Base-by-base conservation (phyloP, 2,888 invertebrate species). In the Frankliniella fusca region DNA sequence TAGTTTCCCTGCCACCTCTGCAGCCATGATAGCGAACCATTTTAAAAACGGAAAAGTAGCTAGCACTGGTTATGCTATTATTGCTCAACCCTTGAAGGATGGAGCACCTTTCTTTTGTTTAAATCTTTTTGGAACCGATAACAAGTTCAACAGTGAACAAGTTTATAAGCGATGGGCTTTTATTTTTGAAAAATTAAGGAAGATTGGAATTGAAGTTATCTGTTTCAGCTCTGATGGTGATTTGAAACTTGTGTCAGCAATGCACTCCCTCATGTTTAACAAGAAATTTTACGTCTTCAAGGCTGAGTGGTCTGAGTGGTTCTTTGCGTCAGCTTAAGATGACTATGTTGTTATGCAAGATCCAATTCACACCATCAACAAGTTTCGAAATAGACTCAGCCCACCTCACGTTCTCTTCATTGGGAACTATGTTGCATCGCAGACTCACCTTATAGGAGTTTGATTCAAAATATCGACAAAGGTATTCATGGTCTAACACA, bases 201-300 rank as follows among this genome's bases (percentile, higher is more conserved):
- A 65, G 65, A 65, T 65, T 65, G 65, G 20, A 18, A 61, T 86
- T 81, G 82, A 48, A 80, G 84, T 85, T 50, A 11, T 84, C 12
- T 85, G 85, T 28, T 83, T 85, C 80, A 85, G 85, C 23, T 84
- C 85, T 18, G 85, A 86, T 84, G 85, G 86, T 11, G 85, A 86
- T 81, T 28, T 84, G 38, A 82, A 85, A n/a, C 81, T 86, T n/a
- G 82, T 86, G 81, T 86, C 85, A 83, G 84, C 85, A 76, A 86
- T 86, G 85, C 61, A 83, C 81, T 84, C 80, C 80, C 82, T 83
- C 80, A 82, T 84, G 10, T 84, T 84, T 20, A 38, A 82, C 82
- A 82, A 80, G 3, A 49, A 80, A n/a, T 48, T 27, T 18, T 49
- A 20, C 20, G 15, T 65, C 20, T 65, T 65, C 20, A 20, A 65